Base-by-base conservation (phyloP, 2,797 vertebrate genomes). In the Oryzias dopingdopingensis region DNA sequence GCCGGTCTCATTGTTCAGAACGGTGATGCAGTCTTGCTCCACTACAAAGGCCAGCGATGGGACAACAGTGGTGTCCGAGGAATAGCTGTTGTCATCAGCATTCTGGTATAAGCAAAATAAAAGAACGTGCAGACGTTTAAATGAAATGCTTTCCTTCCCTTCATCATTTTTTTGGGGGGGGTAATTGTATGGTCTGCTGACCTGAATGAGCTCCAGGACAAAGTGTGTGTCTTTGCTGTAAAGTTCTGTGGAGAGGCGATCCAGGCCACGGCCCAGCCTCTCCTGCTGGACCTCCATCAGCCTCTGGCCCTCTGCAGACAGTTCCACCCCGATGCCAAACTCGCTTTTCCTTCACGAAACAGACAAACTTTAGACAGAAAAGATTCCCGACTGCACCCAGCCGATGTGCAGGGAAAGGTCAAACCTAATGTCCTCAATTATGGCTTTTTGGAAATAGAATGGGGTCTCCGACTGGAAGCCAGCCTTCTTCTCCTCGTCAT, bases 171-270 rank as follows among this genome's bases (percentile, higher is more conserved):
- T 18, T 18, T 18, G 18, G 13, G n/a, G 16, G n/a, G 26, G 22
- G 13, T 51, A 44, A 54, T 14, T 15, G 15, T 4, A 42, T 37
- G 6, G 42, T 5, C 13, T 49, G 18, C 3, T 13, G 22, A 93
- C 92, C 91, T 93, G 92, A 67, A 93, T 93, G 72, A 93, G 91
- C 67, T 93, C 92, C 79, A 93, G 79, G 26, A 93, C 92, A 15
- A 93, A 93, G 86, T 93, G 92, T 4, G 92, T 92, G 80, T 93
- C 92, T 81, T 93, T 93, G 90, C 92, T 93, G 86, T 93, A 93
- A 52, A 93, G 89, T 23, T 93, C 92, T 0, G 90, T 90, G 52
- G 92, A 93, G 40, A 93, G 91, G 16, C 92, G 89, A 45, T 92
- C 90, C 74, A 93, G 77, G 62, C 92, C 93, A 43, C 92, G 86